Conservation (phyloP, 2,888 invertebrate genomes). For the Desoria tigrina region DNA sequence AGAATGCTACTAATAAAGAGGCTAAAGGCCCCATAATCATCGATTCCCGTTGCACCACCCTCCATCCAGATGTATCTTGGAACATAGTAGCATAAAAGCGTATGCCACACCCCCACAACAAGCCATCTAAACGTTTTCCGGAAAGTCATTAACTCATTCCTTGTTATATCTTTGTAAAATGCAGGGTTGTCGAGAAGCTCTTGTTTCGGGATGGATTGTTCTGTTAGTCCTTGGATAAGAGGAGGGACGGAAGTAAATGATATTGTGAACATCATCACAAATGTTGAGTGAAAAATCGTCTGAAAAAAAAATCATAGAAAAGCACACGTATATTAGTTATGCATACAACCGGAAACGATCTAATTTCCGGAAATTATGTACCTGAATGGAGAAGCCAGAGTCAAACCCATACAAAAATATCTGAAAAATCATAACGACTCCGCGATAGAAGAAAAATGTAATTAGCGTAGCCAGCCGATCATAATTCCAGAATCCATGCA, state of each 20-base stretch:
- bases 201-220: slow-evolving; percentile 67
- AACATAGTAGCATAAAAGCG: slow-evolving; percentile 23
- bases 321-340: not conserved
- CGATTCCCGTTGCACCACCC: not conserved
- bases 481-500: slow-evolving; percentile 88
- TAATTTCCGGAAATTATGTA: slow-evolving; percentile 30
- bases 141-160: slow-evolving; percentile 67
- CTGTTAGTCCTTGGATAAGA: slow-evolving; percentile 70
- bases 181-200: slow-evolving; percentile 64
- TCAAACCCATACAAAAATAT: slow-evolving; percentile 61
- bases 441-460: slow-evolving; percentile 97
- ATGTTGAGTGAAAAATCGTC: slow-evolving; percentile 73
- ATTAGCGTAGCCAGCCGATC: slow-evolving; percentile 94
- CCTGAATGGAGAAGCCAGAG: slow-evolving; percentile 59
- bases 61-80: slow-evolving; percentile 24
- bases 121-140: slow-evolving; percentile 65
- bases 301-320: slow-evolving; percentile 56
- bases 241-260: slow-evolving; percentile 74
- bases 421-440: slow-evolving; percentile 77
- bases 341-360: not conserved
- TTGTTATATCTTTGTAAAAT: slow-evolving; percentile 66
- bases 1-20: slow-evolving; percentile 22
- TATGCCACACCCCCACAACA: slow-evolving; percentile 21
- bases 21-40: slow-evolving; percentile 25
- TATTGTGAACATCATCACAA: slow-evolving; percentile 74